phyloP scores from a whole-genome alignment of 2,888 invertebrate genomes.

The Ctenicera cuprea region DNA sequence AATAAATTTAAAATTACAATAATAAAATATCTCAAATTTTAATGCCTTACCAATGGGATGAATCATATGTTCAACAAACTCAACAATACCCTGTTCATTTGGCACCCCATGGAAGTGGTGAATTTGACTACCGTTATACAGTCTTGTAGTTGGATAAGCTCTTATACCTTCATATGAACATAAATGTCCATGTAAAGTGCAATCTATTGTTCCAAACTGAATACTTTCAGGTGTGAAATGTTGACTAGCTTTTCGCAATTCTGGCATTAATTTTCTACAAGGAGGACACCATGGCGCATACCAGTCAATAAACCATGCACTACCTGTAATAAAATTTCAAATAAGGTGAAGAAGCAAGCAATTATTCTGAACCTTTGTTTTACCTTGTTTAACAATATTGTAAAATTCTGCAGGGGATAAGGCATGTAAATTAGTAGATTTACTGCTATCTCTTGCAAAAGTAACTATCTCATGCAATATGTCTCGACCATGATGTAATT shows the following conservation, averaged over 20 bases:
- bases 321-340: slow-evolving; percentile 60
- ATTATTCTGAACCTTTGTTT: slow-evolving; percentile 26
- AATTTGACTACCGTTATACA: slow-evolving; percentile 77
- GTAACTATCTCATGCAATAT: slow-evolving; percentile 76
- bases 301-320: slow-evolving; percentile 83
- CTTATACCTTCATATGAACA: slow-evolving; percentile 78
- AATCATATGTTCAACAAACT: slow-evolving; percentile 78
- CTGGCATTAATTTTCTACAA: slow-evolving; percentile 81
- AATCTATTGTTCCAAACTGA: slow-evolving; percentile 81
- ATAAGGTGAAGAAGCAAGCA: too few relatives aligned
- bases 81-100: slow-evolving; percentile 76
- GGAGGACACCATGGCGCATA: slow-evolving; percentile 89
- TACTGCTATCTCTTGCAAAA: slow-evolving; percentile 80
- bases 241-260: slow-evolving; percentile 79
- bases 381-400: slow-evolving; percentile 75
- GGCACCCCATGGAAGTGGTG: slow-evolving; percentile 78
- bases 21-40: neutral
- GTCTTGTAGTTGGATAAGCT: slow-evolving; percentile 82
- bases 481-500: slow-evolving; percentile 81
- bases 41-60: slow-evolving; percentile 71
- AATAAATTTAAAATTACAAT: slow-evolving; percentile 18
- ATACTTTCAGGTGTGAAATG: slow-evolving; percentile 72
- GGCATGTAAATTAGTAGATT: slow-evolving; percentile 77
- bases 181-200: slow-evolving; percentile 77
- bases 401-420: slow-evolving; percentile 79